Percentiles rank a stretch among this genome's conserved stretches.
These are phyloP conservation scores for Lathronympha strigana DNA, from an alignment of 2,888 invertebrate species.

Conservation along the genomic window DNA sequence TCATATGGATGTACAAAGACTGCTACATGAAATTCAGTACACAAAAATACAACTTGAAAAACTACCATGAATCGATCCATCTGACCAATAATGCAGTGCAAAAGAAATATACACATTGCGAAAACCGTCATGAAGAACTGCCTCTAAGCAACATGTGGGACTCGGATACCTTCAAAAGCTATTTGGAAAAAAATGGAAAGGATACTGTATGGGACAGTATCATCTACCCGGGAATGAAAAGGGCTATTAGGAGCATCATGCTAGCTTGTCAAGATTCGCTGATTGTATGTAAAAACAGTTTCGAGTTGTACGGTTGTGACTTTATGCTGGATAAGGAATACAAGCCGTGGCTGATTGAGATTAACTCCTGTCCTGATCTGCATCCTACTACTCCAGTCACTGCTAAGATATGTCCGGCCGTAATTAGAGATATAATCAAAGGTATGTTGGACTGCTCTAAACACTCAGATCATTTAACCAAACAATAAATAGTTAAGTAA, in stretches of 20 bases:
- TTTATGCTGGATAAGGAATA: constrained; percentile 94
- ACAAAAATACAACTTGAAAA: constrained; percentile 89
- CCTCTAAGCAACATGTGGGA: constrained; percentile 95
- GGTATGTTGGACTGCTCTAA: constrained; percentile 86
- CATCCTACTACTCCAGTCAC: constrained; percentile 92
- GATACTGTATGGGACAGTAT: constrained; percentile 87
- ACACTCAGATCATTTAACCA: too few relatives aligned
- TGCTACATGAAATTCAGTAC: constrained; percentile 95
- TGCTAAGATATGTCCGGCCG: constrained; percentile 90
- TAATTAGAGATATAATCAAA: constrained; percentile 93
- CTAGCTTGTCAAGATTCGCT: constrained; percentile 90
- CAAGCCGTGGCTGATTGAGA: constrained; percentile 95
- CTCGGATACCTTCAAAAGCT: constrained; percentile 87
- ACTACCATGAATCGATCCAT: constrained; percentile 93
- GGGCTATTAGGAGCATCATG: constrained; percentile 91
- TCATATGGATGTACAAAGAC: constrained; percentile 94
- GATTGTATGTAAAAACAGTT: constrained; percentile 88
- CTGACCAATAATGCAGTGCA: constrained; percentile 95
- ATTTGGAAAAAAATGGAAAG: constrained; percentile 82
- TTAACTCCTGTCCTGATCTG: constrained; percentile 95
- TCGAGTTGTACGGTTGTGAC: constrained; percentile 96
- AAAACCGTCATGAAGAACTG: constrained; percentile 83
- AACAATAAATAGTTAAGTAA: too few relatives aligned
- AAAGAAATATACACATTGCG: constrained; percentile 86
- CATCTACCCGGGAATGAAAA: constrained; percentile 94